phyloP scores from a whole-genome alignment of 2,888 invertebrate species.

The Drosophila birchii region DNA sequence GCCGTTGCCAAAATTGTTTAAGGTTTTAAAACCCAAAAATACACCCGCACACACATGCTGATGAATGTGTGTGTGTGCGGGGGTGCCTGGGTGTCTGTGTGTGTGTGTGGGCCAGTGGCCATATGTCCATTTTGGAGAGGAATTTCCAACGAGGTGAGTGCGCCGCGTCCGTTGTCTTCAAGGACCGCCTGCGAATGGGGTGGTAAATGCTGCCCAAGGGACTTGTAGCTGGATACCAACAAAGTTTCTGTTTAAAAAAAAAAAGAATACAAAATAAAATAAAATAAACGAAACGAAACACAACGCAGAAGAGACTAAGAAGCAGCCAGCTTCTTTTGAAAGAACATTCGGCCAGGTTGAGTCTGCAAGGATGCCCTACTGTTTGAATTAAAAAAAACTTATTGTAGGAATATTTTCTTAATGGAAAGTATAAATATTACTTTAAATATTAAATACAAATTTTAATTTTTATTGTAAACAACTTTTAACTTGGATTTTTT shows the following conservation, averaged over 20 bases:
- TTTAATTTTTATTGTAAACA: too few relatives aligned
- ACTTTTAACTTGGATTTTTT: too few relatives aligned
- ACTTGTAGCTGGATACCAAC: conserved; percentile 84
- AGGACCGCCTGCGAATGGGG: conserved; percentile 78
- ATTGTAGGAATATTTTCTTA: background rate
- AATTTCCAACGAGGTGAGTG: conserved; percentile 57
- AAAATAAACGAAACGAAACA: conserved; percentile 47
- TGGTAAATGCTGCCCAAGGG: conserved; percentile 84
- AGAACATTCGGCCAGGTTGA: conserved; percentile 35
- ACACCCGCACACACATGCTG: conserved; percentile 44
- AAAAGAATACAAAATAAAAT: conserved; percentile 43
- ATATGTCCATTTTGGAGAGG: conserved; percentile 78
- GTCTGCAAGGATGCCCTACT: background rate
- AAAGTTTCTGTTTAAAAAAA: conserved; percentile 68
- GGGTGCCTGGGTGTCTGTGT: conserved; percentile 4
- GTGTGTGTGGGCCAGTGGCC: conserved; percentile 70
- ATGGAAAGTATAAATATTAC: too few relatives aligned
- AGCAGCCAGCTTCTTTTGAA: conserved; percentile 16
- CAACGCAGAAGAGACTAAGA: conserved; percentile 37
- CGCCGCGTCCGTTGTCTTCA: conserved; percentile 36
- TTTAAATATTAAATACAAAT: too few relatives aligned
- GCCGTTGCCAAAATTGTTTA: conserved; percentile 79
- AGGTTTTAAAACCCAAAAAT: conserved; percentile 73
- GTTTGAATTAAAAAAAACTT: background rate
- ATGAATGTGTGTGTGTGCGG: conserved; percentile 53